Percentiles rank a stretch among this genome's conserved stretches.
Evolutionary conservation across 2,797 vertebrate genomes (phyloP).

Genomic region (Choloepus didactylus): DNA sequence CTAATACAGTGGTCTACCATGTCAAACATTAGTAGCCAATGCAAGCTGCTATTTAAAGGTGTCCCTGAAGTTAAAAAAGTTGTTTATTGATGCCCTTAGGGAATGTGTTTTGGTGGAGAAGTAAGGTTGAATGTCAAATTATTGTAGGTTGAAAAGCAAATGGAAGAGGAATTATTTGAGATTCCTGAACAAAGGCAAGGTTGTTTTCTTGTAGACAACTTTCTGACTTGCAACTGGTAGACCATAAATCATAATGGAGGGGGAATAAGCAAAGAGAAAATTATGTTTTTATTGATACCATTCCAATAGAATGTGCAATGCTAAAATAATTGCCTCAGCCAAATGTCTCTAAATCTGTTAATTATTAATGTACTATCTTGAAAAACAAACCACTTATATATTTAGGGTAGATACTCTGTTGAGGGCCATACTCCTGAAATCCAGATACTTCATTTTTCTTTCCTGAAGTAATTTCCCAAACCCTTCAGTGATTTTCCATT

Average conservation of each 20-base stretch:
- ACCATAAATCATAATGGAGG: neutral
- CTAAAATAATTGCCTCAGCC: neutral
- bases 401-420: neutral
- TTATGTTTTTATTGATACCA: neutral
- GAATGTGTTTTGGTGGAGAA: neutral
- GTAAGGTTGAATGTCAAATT: neutral
- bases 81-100: neutral
- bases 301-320: neutral
- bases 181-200: neutral
- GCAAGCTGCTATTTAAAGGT: neutral
- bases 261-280: neutral
- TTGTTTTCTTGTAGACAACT: neutral
- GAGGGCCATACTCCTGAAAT: neutral
- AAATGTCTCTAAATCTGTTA: neutral
- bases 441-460: neutral
- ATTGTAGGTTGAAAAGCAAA: neutral
- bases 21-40: neutral
- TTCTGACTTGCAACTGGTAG: neutral
- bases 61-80: neutral
- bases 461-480: neutral
- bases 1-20: neutral
- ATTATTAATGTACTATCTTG: neutral
- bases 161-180: neutral
- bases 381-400: neutral
- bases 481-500: neutral